Base-by-base conservation (phyloP, 2,888 invertebrate species). In the Eupsilia transversa region DNA sequence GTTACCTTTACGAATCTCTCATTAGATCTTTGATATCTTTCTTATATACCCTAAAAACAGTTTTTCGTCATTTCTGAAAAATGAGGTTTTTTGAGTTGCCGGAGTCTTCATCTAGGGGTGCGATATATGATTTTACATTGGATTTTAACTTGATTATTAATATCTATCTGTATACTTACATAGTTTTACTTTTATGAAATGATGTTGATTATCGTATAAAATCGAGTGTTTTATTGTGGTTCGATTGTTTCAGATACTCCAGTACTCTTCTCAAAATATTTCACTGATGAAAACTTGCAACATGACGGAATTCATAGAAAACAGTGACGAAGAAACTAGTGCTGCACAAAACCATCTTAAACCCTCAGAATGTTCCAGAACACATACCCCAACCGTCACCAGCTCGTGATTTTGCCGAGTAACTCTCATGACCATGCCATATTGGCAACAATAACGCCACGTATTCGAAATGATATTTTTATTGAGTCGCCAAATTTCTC, bases 251-350 rank as follows among this genome's bases (percentile, higher is more conserved):
- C 46, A 69, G 54, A 68, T 54, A 56, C 67, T 67, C 67, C 67
- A 73, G 61, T 67, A 61, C 67, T 61, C 68, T 74, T 74, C 38
- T 74, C 56, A 61, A 68, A 68, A 68, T 67, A 74, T 74, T 74
- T 74, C 23, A 68, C 68, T 68, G 43, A 60, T 52, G 52, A 72
- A 66, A 66, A 74, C 61, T 74, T 68, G 38, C 61, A 68, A 74
- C 73, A 66, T 73, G 60, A 61, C 67, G 61, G 54, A 67, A 67
- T 67, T 73, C 54, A 61, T 68, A 60, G 72, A 67, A 67, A 67
- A 65, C 17, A 60, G 52, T 35, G 60, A 66, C 66, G 66, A 73
- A 60, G 72, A 67, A 57, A 59, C 66, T 38, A 61, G 60, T 52
- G 4, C 30, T 70, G 60, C 61, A 52, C 52, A 70, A 52, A 52